Base-by-base conservation (phyloP, 1,140 invertebrate species). In the Metopolophium dirhodum region DNA sequence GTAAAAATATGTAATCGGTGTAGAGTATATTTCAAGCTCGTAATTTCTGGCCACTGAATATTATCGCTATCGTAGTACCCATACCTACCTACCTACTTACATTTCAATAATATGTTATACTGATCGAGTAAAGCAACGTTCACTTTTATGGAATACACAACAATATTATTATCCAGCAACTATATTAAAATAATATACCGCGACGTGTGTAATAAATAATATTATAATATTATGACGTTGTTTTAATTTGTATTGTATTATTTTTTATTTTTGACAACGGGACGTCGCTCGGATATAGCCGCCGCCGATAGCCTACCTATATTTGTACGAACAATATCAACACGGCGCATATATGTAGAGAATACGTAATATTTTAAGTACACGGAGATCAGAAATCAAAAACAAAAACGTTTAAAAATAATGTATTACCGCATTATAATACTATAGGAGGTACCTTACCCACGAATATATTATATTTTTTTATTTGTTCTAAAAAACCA, bases 221-320 rank as follows among this genome's bases (percentile, higher is more conserved):
- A 77, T n/a, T 77, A 77, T 77, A 20, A n/a, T 23, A 47, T 47
- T 47, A 47, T 77, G n/a, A 77, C 14, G 30, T 77, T n/a, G n/a
- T 77, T 77, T 77, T 77, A 77, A 77, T 77, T 77, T 77, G 30
- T n/a, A 77, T 77, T 77, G n/a, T 77, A 77, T 77, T n/a, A 35
- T 77, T 20, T 22, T 54, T 4, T 68, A 8, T 77, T 77, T 77
- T 77, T n/a, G 30, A 77, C 61, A n/a, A n/a, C n/a, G 30, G 61
- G 61, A 30, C 61, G 61, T 77, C n/a, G 61, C n/a, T n/a, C 61
- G 30, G 30, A n/a, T 77, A 68, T 11, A 20, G 51, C 20, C 20
- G 61, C 30, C n/a, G 6, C 57, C 57, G 30, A 30, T 77, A 77
- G n/a, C 30, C 61, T 30, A n/a, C 61, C 61, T n/a, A 77, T 35